A percentile compares a stretch with the other conserved stretches of the same genome.
Conservation (phyloP, 1,140 invertebrate genomes). For the Formica selysi region DNA sequence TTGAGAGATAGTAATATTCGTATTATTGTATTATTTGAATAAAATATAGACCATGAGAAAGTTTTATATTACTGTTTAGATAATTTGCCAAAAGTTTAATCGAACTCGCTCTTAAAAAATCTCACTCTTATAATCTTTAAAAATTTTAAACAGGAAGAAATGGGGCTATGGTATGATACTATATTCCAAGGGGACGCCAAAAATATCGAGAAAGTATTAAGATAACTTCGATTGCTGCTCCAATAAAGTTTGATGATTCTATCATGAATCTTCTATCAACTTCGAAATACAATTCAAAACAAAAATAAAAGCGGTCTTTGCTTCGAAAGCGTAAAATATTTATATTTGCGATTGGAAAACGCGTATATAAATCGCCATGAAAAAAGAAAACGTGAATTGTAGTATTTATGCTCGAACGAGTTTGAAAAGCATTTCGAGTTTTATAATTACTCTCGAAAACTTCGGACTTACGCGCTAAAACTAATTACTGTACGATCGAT, state of each 20-base stretch:
- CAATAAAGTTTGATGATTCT: background rate
- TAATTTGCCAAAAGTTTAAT: constrained; percentile 31
- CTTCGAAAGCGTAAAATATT: background rate
- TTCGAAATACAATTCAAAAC: constrained; percentile 2
- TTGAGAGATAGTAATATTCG: background rate
- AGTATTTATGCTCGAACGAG: background rate
- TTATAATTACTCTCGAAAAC: constrained; percentile 61
- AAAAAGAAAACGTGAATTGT: constrained; percentile 4
- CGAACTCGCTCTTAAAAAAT: background rate
- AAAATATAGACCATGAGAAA: background rate
- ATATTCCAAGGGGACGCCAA: background rate
- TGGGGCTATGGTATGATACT: background rate
- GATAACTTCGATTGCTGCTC: constrained; percentile 4
- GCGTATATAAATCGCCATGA: constrained; percentile 21
- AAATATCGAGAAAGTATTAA: background rate
- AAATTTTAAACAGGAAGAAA: constrained; percentile 17
- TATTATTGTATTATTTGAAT: background rate
- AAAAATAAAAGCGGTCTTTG: background rate
- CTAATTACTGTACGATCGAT: constrained; percentile 56
- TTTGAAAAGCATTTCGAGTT: constrained; percentile 37
- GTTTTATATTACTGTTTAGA: background rate
- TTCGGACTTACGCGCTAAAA: constrained; percentile 25
- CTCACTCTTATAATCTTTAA: background rate
- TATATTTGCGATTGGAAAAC: background rate
- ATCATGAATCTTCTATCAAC: background rate